Evolutionary conservation across 2,888 invertebrate genomes (phyloP).

Genomic region (Marasmarcha lunaedactyla): DNA sequence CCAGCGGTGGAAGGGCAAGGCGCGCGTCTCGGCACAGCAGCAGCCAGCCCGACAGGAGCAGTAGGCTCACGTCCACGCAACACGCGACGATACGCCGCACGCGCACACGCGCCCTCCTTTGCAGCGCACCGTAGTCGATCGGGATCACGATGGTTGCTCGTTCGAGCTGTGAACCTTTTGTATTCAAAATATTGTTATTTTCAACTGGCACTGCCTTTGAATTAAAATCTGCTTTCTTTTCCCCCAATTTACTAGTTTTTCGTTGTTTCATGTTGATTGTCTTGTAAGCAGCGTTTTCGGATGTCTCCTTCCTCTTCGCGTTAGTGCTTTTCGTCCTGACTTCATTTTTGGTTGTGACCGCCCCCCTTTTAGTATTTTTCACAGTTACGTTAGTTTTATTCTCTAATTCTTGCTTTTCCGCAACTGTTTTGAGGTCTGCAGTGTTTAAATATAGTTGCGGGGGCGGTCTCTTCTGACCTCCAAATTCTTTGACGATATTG

Average conservation of each 20-base stretch:
- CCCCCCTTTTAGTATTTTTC: too few relatives aligned
- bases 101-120: conserved; percentile 74
- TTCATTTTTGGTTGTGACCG: not conserved
- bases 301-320: not conserved
- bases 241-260: conserved; percentile 13
- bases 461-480: conserved; percentile 57
- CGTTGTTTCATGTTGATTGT: conserved; percentile 14
- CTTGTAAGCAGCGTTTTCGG: not conserved
- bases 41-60: conserved; percentile 83
- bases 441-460: conserved; percentile 72
- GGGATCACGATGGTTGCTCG: conserved; percentile 59
- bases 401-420: conserved; percentile 54
- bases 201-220: conserved; percentile 15
- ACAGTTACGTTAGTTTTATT: conserved; percentile 31
- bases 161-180: conserved; percentile 38
- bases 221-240: conserved; percentile 2
- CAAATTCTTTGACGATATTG: conserved; percentile 80
- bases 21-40: conserved; percentile 85
- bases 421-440: conserved; percentile 72
- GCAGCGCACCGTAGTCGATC: conserved; percentile 66
- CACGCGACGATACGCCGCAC: conserved; percentile 79
- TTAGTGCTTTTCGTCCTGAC: conserved; percentile 15
- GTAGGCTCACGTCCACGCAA: conserved; percentile 79
- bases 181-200: conserved; percentile 22
- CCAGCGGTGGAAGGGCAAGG: conserved; percentile 74